Percentiles rank a stretch among this genome's conserved stretches.
phyloP scores from a whole-genome alignment of 2,888 invertebrate species.

The Spialia ferax region DNA sequence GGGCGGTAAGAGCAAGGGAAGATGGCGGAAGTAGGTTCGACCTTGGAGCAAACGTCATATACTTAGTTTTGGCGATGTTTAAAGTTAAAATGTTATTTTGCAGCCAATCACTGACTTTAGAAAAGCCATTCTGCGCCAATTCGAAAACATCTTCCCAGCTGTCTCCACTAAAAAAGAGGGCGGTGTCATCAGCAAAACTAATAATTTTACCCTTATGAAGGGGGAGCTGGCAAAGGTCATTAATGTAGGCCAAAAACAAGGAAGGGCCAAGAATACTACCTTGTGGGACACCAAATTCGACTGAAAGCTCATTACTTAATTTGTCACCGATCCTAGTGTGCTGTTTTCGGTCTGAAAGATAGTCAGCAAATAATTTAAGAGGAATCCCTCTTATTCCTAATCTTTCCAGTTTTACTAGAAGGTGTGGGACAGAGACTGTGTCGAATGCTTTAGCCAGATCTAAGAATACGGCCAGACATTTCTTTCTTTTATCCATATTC shows the following conservation, averaged over 20 bases:
- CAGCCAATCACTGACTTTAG: not conserved
- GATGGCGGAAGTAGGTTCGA: not conserved
- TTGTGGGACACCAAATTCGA: not conserved
- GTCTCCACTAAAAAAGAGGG: not conserved
- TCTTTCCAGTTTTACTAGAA: not conserved
- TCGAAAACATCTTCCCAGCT: not conserved
- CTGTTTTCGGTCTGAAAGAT: not conserved
- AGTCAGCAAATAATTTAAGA: not conserved
- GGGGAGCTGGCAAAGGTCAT: not conserved
- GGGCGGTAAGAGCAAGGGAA: not conserved
- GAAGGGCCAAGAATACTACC: not conserved
- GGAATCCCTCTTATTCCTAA: not conserved
- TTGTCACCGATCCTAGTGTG: not conserved
- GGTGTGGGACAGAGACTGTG: not conserved
- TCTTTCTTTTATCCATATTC: not conserved
- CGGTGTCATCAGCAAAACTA: not conserved
- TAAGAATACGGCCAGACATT: not conserved
- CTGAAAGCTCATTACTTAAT: not conserved
- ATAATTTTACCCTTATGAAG: not conserved
- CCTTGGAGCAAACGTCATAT: not conserved
- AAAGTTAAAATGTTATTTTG: not conserved
- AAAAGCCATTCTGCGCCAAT: not conserved
- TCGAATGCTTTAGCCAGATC: not conserved
- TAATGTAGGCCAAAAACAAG: not conserved
- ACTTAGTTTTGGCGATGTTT: not conserved